These are phyloP conservation scores for Coleophora deauratella DNA, from an alignment of 2,888 invertebrate genomes.

Conservation along the genomic window DNA sequence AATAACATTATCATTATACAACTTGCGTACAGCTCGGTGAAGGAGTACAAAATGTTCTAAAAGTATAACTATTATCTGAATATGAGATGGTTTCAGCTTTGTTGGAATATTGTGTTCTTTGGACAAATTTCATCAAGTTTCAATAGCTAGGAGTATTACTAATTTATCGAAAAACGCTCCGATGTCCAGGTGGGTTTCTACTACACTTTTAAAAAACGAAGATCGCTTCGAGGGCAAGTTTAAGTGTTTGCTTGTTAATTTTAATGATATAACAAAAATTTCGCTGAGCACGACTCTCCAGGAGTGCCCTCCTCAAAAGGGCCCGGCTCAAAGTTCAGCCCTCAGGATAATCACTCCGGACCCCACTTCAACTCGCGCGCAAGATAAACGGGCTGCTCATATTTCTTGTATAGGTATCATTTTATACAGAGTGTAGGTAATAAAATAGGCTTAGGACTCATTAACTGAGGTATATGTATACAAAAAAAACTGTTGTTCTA, in stretches of 20 bases:
- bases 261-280: constrained; percentile 60
- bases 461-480: too few species aligned
- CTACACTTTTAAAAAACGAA: not conserved
- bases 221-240: not conserved
- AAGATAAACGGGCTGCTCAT: constrained; percentile 58
- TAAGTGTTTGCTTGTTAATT: constrained; percentile 52
- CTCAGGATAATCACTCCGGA: constrained; percentile 55
- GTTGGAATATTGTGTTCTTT: too few species aligned
- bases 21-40: not conserved
- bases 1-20: constrained; percentile 22
- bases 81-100: too few species aligned
- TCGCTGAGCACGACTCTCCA: constrained; percentile 52
- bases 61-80: too few species aligned
- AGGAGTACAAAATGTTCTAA: too few species aligned
- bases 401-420: constrained; percentile 36
- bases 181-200: not conserved
- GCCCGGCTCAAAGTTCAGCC: constrained; percentile 44
- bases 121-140: too few species aligned
- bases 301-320: constrained; percentile 47
- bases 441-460: too few species aligned
- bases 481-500: too few species aligned
- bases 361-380: constrained; percentile 53
- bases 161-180: too few species aligned
- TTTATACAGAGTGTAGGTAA: too few species aligned
- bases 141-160: too few species aligned